Conservation (phyloP, 2,797 vertebrate species). For the Neopelma chrysocephalum region DNA sequence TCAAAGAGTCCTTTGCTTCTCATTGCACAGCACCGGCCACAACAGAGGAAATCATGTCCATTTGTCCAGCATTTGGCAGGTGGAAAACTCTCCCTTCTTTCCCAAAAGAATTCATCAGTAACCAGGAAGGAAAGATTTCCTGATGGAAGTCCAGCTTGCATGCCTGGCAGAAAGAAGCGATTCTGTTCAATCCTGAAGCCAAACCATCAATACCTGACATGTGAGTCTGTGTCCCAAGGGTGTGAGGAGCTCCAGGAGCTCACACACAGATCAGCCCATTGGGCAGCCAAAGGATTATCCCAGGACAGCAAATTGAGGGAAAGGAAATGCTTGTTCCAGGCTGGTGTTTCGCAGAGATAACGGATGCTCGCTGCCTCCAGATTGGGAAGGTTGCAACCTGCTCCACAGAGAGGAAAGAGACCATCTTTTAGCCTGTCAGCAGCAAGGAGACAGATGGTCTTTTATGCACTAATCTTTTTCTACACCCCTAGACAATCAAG, state of each 20-base stretch:
- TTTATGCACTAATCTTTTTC: slow-evolving; percentile 41
- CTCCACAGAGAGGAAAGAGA: not conserved
- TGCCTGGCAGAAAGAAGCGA: not conserved
- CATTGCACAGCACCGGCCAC: not conserved
- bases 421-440: slow-evolving; percentile 6
- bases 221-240: not conserved
- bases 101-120: not conserved
- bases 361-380: not conserved
- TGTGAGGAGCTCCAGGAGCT: not conserved
- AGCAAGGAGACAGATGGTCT: slow-evolving; percentile 49
- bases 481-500: slow-evolving; percentile 7
- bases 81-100: not conserved
- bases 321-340: not conserved
- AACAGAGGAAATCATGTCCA: not conserved
- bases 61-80: not conserved
- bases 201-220: not conserved
- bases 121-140: not conserved
- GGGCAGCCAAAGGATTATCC: not conserved
- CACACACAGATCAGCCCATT: not conserved
- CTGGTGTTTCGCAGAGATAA: not conserved
- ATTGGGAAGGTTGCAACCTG: not conserved
- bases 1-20: not conserved
- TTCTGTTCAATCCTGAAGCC: not conserved
- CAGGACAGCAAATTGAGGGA: not conserved
- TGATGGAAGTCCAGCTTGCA: not conserved